Evolutionary conservation across 1,140 invertebrate genomes (phyloP).

Genomic region (Orius laevigatus): DNA sequence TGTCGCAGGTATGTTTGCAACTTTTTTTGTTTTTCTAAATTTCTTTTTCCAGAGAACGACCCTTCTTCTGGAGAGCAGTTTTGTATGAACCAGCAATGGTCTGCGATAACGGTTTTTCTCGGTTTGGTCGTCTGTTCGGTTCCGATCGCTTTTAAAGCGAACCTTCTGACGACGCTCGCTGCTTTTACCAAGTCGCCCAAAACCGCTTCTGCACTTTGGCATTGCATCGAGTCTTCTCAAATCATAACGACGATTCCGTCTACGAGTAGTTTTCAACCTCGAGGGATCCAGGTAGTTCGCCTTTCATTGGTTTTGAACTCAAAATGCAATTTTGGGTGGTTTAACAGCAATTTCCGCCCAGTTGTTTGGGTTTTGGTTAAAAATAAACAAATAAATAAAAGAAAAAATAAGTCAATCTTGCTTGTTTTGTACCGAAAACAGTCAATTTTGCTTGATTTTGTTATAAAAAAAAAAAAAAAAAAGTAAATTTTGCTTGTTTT

Average conservation of each 20-base stretch:
- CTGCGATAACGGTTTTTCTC: conserved; percentile 58
- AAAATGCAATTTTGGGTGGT: conserved; percentile 4
- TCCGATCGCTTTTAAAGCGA: conserved; percentile 67
- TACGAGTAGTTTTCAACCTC: conserved; percentile 42
- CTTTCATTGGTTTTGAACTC: background rate
- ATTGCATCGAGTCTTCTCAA: conserved; percentile 69
- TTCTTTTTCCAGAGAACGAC: conserved; percentile 35
- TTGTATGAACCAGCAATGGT: conserved; percentile 75
- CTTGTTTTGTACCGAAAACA: too few species aligned
- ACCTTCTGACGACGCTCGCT: conserved; percentile 57
- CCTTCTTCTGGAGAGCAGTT: conserved; percentile 59
- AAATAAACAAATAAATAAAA: too few species aligned
- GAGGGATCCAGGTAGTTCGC: conserved; percentile 42
- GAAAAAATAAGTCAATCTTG: too few species aligned
- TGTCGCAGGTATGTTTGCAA: conserved; percentile 39
- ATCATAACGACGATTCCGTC: conserved; percentile 54
- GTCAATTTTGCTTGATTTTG: too few species aligned
- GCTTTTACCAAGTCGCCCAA: conserved; percentile 58
- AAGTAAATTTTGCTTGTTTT: too few species aligned
- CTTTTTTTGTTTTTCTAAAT: background rate
- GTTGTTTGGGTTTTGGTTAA: too few species aligned
- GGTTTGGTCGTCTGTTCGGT: conserved; percentile 72
- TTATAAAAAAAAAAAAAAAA: too few species aligned
- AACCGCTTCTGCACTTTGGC: conserved; percentile 63
- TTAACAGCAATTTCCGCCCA: too few species aligned